Evolutionary conservation across 1,140 invertebrate genomes (phyloP).

Genomic region (Maniola jurtina): DNA sequence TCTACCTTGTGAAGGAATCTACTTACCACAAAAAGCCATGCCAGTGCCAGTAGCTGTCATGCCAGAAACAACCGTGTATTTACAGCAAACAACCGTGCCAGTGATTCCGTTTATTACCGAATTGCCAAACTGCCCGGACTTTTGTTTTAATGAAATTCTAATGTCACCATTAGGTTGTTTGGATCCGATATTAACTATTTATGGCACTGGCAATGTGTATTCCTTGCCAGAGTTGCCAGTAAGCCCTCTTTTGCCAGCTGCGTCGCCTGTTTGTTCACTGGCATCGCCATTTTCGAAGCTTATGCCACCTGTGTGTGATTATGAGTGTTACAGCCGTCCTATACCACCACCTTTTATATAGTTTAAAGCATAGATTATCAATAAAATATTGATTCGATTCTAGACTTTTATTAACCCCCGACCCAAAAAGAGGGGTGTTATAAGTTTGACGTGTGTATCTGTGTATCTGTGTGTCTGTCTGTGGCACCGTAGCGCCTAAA

Average conservation of each 20-base stretch:
- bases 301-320: constrained; percentile 32
- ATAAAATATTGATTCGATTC: constrained; percentile 3
- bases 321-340: constrained; percentile 32
- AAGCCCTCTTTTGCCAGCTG: constrained; percentile 36
- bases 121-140: constrained; percentile 25
- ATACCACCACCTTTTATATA: constrained; percentile 51
- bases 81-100: constrained; percentile 13
- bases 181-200: constrained; percentile 36
- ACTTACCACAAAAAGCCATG: background rate
- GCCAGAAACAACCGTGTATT: background rate
- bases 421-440: too few species aligned
- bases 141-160: constrained; percentile 31
- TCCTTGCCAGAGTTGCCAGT: constrained; percentile 24
- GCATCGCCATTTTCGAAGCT: constrained; percentile 30
- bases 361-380: constrained; percentile 5
- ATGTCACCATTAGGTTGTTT: constrained; percentile 37
- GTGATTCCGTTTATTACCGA: constrained; percentile 28
- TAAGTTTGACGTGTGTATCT: too few species aligned
- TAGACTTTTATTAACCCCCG: too few species aligned
- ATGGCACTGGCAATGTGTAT: constrained; percentile 28
- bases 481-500: too few species aligned
- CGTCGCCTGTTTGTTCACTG: constrained; percentile 39
- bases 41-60: background rate
- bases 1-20: constrained; percentile 10
- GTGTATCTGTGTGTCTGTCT: too few species aligned